Evolutionary conservation across 2,888 invertebrate species (phyloP), one percentile per base, ranked within the genome.

Genomic region (Lumbricus terrestris): DNA sequence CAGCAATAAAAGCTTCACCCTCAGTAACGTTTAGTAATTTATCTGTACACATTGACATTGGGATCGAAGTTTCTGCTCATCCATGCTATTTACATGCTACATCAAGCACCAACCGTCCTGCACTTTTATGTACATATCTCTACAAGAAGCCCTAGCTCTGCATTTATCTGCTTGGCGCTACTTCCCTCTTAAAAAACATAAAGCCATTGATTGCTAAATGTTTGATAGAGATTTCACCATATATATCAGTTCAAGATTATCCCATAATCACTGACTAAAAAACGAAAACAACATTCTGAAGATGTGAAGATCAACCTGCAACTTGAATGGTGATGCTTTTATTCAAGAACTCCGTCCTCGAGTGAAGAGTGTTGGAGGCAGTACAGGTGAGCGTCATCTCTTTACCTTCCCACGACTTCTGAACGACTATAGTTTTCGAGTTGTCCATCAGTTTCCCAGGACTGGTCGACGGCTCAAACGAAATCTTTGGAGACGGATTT

Each of bases 391-490:
- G 69, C 18, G 88, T 83, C 47, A 88, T 33, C 34, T 42, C 88
- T 54, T 88, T 90, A n/a, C 85, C 88, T 88, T 90, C 90, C 90
- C 90, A 90, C 3, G 40, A 34, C 37, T 90, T 85, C 34, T 82
- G 90, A 34, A 90, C n/a, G 18, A 42, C 38, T 47, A 88, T 85
- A 35, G 88, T 34, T 35, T 85, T 85, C 85, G 85, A 85, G 37
- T 23, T 85, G 35, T 85, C 85, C 85, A 85, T 85, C 13, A 85
- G 37, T 37, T 85, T 85, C 8, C 85, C 85, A 37, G 85, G 35
- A 35, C 85, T 85, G 18, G 34, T 85, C 85, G 85, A 85, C 8
- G 85, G 85, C 88, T 85, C 90, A 82, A 89, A 89, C 5, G 40
- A 34, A 34, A 89, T 83, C 83, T 89, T 89, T 82, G 89, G 69